Base-by-base conservation (phyloP, 1,140 invertebrate species). In the Schmidtea mediterranea region DNA sequence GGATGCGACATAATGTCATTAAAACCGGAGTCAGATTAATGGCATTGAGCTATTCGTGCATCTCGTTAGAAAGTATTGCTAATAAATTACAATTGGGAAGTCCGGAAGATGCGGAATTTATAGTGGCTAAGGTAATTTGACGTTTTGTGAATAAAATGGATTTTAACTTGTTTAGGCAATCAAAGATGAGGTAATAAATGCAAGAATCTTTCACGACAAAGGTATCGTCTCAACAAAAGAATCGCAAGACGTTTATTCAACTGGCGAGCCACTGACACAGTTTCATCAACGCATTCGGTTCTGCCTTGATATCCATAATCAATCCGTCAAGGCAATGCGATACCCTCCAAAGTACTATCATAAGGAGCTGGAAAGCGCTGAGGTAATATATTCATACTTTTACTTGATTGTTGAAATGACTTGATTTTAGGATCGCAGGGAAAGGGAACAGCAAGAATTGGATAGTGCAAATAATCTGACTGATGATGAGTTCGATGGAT, bases 301-400 rank as follows among this genome's bases (percentile, higher is more conserved):
- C 59, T 97, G 92, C 60, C 67, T 98, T 21, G 84, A 23, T 59
- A 74, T 97, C 49, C 89, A 97, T 58, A 95, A 97, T 67, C 83
- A 94, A 62, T 94, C 72, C 40, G 68, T 72, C 10, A 71, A 71
- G 58, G 90, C 92, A 0, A 95, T 98, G 84, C 73, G 90, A 52
- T 98, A 94, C 69, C 90, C 92, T 24, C 87, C 89, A 1, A 97
- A 97, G 62, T 86, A 84, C 0, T 95, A 95, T 69, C 86, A 87
- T 2, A 90, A 92, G 62, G 87, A 97, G 63, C 69, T 95, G 37
- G 89, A 97, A 62, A 90, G 84, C 54, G 87, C 87, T 24, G 86
- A 97, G 60, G 71, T 70, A 58, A 57, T 55, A 38, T 36, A 39
- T 10, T 16, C 2, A 2, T 10, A 18, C 13, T 39, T 43, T 24